Conservation (phyloP, 2,113 vertebrate species). For the Stercorarius parasiticus region DNA sequence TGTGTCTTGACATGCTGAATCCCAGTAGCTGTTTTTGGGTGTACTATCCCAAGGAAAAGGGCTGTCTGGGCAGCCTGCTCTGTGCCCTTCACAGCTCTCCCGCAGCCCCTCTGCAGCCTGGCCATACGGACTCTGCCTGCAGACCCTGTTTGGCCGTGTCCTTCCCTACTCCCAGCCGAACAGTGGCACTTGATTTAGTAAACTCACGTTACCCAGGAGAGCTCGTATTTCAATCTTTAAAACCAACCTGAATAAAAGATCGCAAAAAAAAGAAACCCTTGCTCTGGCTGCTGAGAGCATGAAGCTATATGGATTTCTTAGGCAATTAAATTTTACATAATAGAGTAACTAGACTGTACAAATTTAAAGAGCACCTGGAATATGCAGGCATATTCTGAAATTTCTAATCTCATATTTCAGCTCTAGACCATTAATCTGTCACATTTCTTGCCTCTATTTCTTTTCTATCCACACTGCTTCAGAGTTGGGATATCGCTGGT, state of each 20-base stretch:
- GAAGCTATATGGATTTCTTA: conserved; percentile 22
- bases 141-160: neutral
- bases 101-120: neutral
- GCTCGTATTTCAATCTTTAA: conserved; percentile 2
- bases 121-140: neutral
- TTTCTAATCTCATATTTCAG: conserved; percentile 47
- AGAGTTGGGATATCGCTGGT: neutral
- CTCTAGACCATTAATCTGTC: conserved; percentile 30
- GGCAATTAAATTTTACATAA: conserved; percentile 56
- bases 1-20: neutral
- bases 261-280: neutral
- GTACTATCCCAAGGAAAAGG: neutral
- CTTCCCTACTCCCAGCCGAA: neutral
- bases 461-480: neutral
- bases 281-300: neutral
- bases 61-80: neutral
- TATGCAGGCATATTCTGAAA: conserved; percentile 30
- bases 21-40: neutral
- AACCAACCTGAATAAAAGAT: neutral
- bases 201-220: neutral
- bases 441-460: conserved; percentile 5
- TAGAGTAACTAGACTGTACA: conserved; percentile 9
- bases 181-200: neutral
- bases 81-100: neutral
- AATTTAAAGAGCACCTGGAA: conserved; percentile 49